Evolutionary conservation across 1,140 invertebrate genomes (phyloP), one percentile per base, ranked within the genome.

Genomic region (Caerostris extrusa): DNA sequence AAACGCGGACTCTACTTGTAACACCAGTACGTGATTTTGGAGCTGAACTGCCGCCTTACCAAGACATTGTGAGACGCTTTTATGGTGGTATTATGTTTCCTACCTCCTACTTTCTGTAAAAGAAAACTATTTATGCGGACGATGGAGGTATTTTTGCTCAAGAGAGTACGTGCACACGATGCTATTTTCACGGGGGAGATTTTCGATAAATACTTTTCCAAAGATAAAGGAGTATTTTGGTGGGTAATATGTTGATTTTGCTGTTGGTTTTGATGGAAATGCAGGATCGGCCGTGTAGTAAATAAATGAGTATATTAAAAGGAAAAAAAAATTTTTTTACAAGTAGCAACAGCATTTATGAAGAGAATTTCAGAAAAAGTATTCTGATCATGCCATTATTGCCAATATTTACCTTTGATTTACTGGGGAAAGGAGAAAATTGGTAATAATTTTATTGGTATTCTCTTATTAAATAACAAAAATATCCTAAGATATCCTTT

Each of bases 31-130:
- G 69, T 77, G 69, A 77, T 77, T 77, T 77, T 77, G 69, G 19
- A 77, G 69, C 69, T 77, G 19, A 77, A 77, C 69, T 19, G 69
- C 69, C 69, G 69, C 69, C 69, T 77, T 77, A 77, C 69, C 34
- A 77, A 77, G 61, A 64, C 12, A 64, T 64, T 17, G 61, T 64
- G 61, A 64, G 69, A 53, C 69, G 50, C 69, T 77, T 77, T 77
- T 77, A 77, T 77, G 69, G 12, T 77, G 10, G 69, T 53, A 77
- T 77, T 77, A 77, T 77, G 69, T 77, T 34, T 77, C 7, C 34
- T 10, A 34, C 34, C 69, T 19, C 34, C 19, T 64, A 64, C 61
- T 17, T 64, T 64, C 61, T 17, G 12, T 64, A 64, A 77, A 77
- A 53, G 69, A 77, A 77, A 77, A 77, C 69, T 77, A 8, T 77